Conservation (phyloP, 2,797 vertebrate species). For the Pantherophis alleghaniensis region DNA sequence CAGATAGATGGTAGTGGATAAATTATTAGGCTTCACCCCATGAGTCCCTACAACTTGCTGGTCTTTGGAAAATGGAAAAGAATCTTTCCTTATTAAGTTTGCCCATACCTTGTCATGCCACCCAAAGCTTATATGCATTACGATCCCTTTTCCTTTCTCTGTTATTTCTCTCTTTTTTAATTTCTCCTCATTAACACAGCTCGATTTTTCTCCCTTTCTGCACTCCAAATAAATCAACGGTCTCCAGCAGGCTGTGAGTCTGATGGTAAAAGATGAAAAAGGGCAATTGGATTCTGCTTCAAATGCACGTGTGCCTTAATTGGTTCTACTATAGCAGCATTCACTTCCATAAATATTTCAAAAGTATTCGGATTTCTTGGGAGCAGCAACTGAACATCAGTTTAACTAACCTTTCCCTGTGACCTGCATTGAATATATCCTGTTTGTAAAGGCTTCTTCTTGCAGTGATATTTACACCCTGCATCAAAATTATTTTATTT, state of each 20-base stretch:
- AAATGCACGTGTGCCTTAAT: not conserved
- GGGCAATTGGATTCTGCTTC: not conserved
- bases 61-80: not conserved
- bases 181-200: not conserved
- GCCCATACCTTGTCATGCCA: not conserved
- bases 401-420: not conserved
- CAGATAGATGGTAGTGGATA: not conserved
- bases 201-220: not conserved
- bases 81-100: not conserved
- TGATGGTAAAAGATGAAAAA: not conserved
- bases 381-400: not conserved
- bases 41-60: not conserved
- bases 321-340: not conserved
- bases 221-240: not conserved
- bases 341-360: not conserved
- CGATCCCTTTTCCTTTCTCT: not conserved
- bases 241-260: not conserved
- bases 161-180: not conserved
- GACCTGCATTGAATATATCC: not conserved
- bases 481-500: not conserved
- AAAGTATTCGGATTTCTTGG: not conserved
- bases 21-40: not conserved
- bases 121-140: not conserved
- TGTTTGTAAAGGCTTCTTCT: not conserved
- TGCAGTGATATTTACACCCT: not conserved